Percentiles rank a stretch among this genome's conserved stretches.
These are phyloP conservation scores for Thinocorus orbignyianus DNA, from an alignment of 2,113 vertebrate species.

Conservation along the genomic window DNA sequence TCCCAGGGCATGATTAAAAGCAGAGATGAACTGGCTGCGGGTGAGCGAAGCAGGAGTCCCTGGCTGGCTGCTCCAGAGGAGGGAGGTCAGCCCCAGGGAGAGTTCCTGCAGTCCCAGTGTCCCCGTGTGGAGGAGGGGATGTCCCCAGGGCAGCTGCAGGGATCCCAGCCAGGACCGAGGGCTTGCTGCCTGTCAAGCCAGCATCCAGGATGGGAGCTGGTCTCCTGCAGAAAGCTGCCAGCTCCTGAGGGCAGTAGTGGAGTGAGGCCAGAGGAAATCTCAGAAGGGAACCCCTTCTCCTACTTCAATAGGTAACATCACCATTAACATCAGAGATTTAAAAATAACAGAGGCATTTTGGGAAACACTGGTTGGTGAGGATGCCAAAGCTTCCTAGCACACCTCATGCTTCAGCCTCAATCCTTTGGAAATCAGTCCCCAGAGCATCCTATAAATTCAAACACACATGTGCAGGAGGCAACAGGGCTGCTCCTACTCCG, in stretches of 20 bases:
- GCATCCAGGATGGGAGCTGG: not conserved
- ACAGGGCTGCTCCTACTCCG: not conserved
- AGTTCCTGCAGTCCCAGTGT: not conserved
- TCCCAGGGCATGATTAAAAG: not conserved
- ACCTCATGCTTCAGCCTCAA: not conserved
- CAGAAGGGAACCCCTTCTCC: not conserved
- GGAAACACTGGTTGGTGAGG: not conserved
- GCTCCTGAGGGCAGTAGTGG: not conserved
- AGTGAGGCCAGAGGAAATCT: not conserved
- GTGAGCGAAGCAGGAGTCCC: not conserved
- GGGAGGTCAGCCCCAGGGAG: not conserved
- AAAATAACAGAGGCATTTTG: not conserved
- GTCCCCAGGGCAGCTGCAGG: not conserved
- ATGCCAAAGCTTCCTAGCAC: not conserved
- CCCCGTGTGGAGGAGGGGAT: not conserved
- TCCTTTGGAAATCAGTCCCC: not conserved
- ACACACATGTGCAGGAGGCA: not conserved
- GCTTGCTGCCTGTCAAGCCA: not conserved
- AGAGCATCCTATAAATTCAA: not conserved
- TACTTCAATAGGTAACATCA: not conserved
- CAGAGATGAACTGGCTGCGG: not conserved
- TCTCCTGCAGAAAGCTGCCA: not conserved
- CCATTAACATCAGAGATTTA: not conserved
- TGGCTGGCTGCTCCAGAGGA: not conserved
- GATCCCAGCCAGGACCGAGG: not conserved